Evolutionary conservation across 2,888 invertebrate genomes (phyloP).

Genomic region (Brassicogethes aeneus): DNA sequence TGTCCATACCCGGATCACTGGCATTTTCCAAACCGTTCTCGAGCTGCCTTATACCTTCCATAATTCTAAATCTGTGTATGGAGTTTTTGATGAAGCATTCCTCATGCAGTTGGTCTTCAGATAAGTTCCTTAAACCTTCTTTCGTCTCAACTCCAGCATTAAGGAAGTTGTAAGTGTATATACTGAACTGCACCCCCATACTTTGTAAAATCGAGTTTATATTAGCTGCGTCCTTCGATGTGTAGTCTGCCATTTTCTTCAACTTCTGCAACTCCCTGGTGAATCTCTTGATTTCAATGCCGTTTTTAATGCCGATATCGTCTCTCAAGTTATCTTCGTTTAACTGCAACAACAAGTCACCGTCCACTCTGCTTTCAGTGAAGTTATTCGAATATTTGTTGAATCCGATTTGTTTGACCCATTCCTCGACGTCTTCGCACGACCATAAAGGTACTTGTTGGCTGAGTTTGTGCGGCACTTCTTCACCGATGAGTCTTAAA

Average conservation of each 20-base stretch:
- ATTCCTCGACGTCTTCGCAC: constrained; percentile 90
- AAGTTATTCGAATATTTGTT: constrained; percentile 76
- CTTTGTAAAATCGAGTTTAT: constrained; percentile 76
- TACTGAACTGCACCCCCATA: constrained; percentile 84
- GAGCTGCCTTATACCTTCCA: constrained; percentile 73
- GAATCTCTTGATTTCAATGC: constrained; percentile 88
- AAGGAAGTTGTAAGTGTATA: constrained; percentile 94
- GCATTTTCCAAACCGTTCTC: constrained; percentile 55
- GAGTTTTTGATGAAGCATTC: constrained; percentile 93
- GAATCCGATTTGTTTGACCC: constrained; percentile 98
- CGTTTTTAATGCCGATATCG: constrained; percentile 89
- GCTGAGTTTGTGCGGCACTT: constrained; percentile 93
- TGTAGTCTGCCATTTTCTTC: constrained; percentile 95
- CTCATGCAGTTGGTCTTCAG: constrained; percentile 81
- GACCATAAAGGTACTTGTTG: constrained; percentile 99
- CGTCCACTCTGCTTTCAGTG: constrained; percentile 88
- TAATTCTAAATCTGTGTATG: constrained; percentile 85
- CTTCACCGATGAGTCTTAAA: constrained; percentile 85
- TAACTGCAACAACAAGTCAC: constrained; percentile 86
- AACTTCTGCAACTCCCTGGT: constrained; percentile 85
- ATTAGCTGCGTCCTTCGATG: constrained; percentile 86
- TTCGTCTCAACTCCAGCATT: constrained; percentile 87
- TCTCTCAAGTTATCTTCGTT: constrained; percentile 86
- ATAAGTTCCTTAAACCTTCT: constrained; percentile 73
- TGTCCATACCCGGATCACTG: constrained; percentile 73